Evolutionary conservation across 2,797 vertebrate species (phyloP), one percentile per base, ranked within the genome.

Genomic region (Dromococcyx pavoninus): DNA sequence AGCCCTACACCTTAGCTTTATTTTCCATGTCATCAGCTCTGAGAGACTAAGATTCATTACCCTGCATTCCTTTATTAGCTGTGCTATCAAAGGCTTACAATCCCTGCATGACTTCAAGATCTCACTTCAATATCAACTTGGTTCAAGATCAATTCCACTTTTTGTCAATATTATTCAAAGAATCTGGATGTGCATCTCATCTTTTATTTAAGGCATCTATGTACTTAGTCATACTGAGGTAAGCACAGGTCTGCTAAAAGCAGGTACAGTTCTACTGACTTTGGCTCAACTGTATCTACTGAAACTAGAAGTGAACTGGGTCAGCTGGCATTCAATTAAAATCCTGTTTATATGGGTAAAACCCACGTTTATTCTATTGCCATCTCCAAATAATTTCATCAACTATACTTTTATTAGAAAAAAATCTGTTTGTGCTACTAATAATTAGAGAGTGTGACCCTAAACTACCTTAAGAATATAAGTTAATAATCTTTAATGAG

Each of bases 161-260:
- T 95, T 85, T 95, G 88, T 96, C 90, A 92, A 92, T 95, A 95
- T 94, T 97, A 97, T 95, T 97, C 93, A 98, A 96, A 97, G 95
- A 88, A 74, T 86, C 81, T 94, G 88, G 80, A 93, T 93, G 92
- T 96, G 83, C 83, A 95, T 97, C 96, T 97, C 95, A 97, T 97
- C 93, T 97, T 98, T 97, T 97, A 97, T 97, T 97, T 95, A 97
- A 95, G 23, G 44, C 69, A 61, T 54, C 85, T 89, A 7, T 89
- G 69, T 93, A 94, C 88, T 95, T 80, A 88, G 88, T 57, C 66
- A 84, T 87, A 41, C 83, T 37, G 1, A 66, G 69, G 11, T 71
- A 95, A 94, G 65, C 51, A 89, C 16, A 58, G 23, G 37, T 50
- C 80, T 82, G 62, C 85, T 86, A 73, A 89, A 95, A 94, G 64